These are phyloP conservation scores for Arrhopalites spinosus DNA, from an alignment of 2,888 invertebrate genomes.

Conservation along the genomic window DNA sequence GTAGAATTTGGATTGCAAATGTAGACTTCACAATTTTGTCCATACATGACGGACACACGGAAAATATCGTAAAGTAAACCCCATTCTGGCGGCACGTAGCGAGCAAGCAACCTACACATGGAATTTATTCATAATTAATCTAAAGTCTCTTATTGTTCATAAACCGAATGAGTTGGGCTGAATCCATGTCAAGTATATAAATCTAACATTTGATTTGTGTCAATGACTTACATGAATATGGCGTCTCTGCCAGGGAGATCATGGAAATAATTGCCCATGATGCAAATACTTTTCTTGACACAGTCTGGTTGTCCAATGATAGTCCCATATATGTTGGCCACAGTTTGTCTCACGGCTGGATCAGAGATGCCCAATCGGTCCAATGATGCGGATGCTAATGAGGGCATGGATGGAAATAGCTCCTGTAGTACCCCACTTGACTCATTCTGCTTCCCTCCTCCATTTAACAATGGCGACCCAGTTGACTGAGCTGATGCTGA, in stretches of 20 bases:
- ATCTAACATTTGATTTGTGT: too few relatives aligned
- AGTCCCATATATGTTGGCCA: constrained; percentile 41
- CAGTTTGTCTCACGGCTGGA: constrained; percentile 24
- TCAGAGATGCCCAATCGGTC: constrained; percentile 19
- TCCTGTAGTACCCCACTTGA: too few relatives aligned
- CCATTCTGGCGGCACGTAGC: constrained; percentile 49
- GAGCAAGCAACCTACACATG: constrained; percentile 44
- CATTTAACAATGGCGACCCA: too few relatives aligned
- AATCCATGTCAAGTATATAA: too few relatives aligned
- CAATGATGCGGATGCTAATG: not conserved
- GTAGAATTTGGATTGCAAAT: constrained; percentile 39
- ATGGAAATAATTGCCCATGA: constrained; percentile 51
- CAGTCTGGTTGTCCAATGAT: constrained; percentile 51
- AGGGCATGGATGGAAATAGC: not conserved
- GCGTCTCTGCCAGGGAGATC: constrained; percentile 50
- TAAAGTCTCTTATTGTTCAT: too few relatives aligned
- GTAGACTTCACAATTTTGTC: constrained; percentile 51
- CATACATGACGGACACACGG: constrained; percentile 50
- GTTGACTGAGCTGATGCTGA: too few relatives aligned
- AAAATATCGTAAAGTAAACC: constrained; percentile 51
- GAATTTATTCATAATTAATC: too few relatives aligned
- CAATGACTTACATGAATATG: constrained; percentile 45
- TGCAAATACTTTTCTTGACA: constrained; percentile 52
- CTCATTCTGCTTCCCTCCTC: too few relatives aligned
- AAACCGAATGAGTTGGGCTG: too few relatives aligned